phyloP scores from a whole-genome alignment of 1,140 invertebrate species.

The Nixonia krombeini region DNA sequence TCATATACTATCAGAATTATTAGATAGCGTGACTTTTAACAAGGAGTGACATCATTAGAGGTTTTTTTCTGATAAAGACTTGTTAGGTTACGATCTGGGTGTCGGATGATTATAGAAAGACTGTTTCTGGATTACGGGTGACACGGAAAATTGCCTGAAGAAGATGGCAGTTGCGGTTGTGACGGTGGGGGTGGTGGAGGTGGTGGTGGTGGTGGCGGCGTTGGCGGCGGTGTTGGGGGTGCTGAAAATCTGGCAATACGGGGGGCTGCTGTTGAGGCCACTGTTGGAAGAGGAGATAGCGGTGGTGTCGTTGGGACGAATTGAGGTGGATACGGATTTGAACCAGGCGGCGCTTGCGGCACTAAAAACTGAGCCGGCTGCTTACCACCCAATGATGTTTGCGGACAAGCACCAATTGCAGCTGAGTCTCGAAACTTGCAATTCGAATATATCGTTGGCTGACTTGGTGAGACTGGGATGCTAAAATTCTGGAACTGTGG shows the following conservation, averaged over 20 bases:
- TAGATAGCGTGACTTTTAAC: too few relatives aligned
- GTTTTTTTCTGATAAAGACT: too few relatives aligned
- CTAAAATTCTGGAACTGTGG: conserved; percentile 56
- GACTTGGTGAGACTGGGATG: conserved; percentile 27
- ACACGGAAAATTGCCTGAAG: conserved; percentile 16
- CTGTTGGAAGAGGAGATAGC: conserved; percentile 30
- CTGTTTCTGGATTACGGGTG: conserved; percentile 46
- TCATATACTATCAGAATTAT: too few relatives aligned
- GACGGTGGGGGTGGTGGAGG: conserved; percentile 1
- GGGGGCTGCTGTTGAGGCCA: conserved; percentile 9
- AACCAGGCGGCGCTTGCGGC: conserved; percentile 66
- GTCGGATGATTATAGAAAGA: conserved; percentile 58
- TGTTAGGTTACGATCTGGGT: conserved; percentile 62
- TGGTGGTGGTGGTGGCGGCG: neutral
- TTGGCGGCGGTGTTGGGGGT: conserved; percentile 7
- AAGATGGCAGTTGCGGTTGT: conserved; percentile 18
- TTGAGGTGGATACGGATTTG: conserved; percentile 68
- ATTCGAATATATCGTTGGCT: conserved; percentile 42
- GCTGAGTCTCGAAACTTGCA: conserved; percentile 18
- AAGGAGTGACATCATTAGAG: too few relatives aligned
- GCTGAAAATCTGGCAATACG: neutral
- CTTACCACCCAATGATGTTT: neutral
- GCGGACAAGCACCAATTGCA: neutral
- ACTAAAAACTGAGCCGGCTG: conserved; percentile 54
- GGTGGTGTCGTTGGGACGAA: conserved; percentile 49